Percentiles rank a stretch among this genome's conserved stretches.
phyloP scores from a whole-genome alignment of 2,888 invertebrate species.

The Synanthedon formicaeformis region DNA sequence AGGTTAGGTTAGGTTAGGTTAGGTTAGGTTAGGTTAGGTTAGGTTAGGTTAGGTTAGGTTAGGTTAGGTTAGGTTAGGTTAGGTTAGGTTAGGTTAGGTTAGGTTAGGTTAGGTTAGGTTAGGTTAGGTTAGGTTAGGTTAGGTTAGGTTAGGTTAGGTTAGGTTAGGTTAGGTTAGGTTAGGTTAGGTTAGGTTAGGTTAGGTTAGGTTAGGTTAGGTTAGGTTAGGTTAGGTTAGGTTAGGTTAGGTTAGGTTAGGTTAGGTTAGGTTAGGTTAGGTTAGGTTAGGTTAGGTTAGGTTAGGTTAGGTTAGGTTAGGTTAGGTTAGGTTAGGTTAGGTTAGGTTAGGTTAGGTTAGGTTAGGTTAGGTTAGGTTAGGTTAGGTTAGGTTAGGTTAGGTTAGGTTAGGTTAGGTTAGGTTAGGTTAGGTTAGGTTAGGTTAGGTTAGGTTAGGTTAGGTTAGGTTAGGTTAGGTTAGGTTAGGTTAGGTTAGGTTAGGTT shows the following conservation, averaged over 20 bases:
- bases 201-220: not conserved
- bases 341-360: not conserved
- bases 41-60: not conserved
- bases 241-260: not conserved
- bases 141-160: not conserved
- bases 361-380: not conserved
- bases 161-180: not conserved
- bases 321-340: not conserved
- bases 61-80: not conserved
- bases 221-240: not conserved
- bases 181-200: not conserved
- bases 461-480: not conserved
- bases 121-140: not conserved
- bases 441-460: not conserved
- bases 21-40: not conserved
- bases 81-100: not conserved
- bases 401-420: not conserved
- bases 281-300: not conserved
- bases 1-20: not conserved
- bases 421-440: not conserved
- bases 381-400: not conserved
- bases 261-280: not conserved
- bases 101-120: not conserved
- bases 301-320: not conserved
- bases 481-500: not conserved